Evolutionary conservation across 2,797 vertebrate species (phyloP).

Genomic region (Sorex maritimensis): DNA sequence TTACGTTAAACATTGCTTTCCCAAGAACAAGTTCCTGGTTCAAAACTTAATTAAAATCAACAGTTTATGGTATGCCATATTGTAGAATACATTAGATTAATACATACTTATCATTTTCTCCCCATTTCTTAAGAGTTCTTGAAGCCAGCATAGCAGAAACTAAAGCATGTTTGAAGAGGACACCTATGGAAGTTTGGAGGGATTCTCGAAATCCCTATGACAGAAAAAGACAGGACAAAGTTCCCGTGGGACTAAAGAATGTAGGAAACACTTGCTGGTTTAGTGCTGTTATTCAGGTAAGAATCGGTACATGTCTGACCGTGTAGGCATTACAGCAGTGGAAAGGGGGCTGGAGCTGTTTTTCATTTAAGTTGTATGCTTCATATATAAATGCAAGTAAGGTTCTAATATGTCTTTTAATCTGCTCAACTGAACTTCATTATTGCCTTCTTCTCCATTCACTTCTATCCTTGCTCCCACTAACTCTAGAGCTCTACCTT

Average conservation of each 20-base stretch:
- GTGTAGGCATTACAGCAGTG: neutral
- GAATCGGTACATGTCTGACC: slow-evolving; percentile 25
- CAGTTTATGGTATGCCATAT: neutral
- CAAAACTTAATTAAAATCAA: neutral
- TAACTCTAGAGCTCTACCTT: neutral
- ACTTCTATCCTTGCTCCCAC: neutral
- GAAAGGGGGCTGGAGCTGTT: neutral
- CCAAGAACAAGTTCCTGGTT: neutral
- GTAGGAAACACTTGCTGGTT: slow-evolving; percentile 99
- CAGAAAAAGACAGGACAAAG: slow-evolving; percentile 96
- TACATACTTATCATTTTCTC: slow-evolving; percentile 26
- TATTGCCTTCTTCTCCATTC: neutral
- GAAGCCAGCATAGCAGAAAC: slow-evolving; percentile 99
- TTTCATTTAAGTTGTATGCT: slow-evolving; percentile 2
- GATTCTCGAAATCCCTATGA: slow-evolving; percentile 98
- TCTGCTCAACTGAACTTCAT: neutral
- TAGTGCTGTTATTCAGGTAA: slow-evolving; percentile 99
- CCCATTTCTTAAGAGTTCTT: slow-evolving; percentile 93
- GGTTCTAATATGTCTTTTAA: neutral
- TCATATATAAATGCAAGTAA: neutral
- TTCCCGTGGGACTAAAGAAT: slow-evolving; percentile 98
- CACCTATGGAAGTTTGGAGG: slow-evolving; percentile 97
- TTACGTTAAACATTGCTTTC: neutral
- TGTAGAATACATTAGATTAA: neutral
- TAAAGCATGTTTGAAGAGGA: slow-evolving; percentile 97